A percentile compares a stretch with the other conserved stretches of the same genome.
These are phyloP conservation scores for Bolinopsis microptera DNA, from an alignment of 37 sponge, comb jelly and placozoan genomes.

Conservation along the genomic window DNA sequence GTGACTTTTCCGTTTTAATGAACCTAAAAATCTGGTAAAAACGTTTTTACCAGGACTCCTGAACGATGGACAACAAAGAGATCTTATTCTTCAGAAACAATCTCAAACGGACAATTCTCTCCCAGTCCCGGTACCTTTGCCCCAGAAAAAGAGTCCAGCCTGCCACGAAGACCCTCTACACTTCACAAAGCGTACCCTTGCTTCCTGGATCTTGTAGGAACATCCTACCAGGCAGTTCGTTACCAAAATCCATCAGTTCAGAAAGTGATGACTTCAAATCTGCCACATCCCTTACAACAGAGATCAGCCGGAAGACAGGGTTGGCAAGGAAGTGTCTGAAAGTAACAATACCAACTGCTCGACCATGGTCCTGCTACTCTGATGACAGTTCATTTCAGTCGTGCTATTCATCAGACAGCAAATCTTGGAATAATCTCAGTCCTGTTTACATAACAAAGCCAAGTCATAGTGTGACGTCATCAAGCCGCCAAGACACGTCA, in stretches of 20 bases:
- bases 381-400: not conserved
- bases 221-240: not conserved
- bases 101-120: slow-evolving; percentile 39
- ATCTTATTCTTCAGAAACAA: slow-evolving; percentile 39
- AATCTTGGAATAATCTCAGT: not conserved
- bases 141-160: slow-evolving; percentile 2
- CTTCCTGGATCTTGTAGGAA: not conserved
- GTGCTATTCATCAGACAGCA: not conserved
- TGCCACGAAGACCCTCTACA: not conserved
- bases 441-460: slow-evolving; percentile 8
- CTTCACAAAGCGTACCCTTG: not conserved
- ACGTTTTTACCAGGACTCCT: too few species aligned
- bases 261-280: not conserved
- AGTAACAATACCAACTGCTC: not conserved
- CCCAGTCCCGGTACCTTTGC: slow-evolving; percentile 52
- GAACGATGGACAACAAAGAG: slow-evolving; percentile 51
- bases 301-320: not conserved
- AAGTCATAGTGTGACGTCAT: not conserved
- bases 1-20: too few species aligned
- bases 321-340: not conserved
- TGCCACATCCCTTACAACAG: slow-evolving; percentile 19
- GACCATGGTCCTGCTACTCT: slow-evolving; percentile 9
- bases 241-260: not conserved
- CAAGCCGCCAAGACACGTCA: not conserved
- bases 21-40: too few species aligned